Evolutionary conservation across 2,888 invertebrate species (phyloP), one percentile per base, ranked within the genome.

Genomic region (Macropis europaea): DNA sequence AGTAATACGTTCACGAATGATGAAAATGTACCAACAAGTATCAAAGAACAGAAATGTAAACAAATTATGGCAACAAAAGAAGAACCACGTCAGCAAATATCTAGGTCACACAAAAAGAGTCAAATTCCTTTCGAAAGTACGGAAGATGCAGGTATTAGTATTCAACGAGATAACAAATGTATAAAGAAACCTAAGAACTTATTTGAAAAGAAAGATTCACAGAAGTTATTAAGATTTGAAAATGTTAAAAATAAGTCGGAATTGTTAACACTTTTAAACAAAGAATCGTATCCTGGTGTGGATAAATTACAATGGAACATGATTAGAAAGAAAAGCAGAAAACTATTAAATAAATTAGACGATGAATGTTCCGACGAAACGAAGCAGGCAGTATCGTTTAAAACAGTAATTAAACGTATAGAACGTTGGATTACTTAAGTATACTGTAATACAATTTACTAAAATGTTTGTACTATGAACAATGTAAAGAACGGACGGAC

Each of bases 231-330:
- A n/a, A 54, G 45, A 5, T 30, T 76, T 1, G 26, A 90, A 85
- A 45, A 79, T 38, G 64, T 83, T 1, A 67, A 79, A 43, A 77
- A 77, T 5, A 73, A 73, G 32, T 54, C 79, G 9, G 85, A 87
- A 48, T 59, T 87, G 5, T 32, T 28, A 3, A 0, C 3, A 11
- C 24, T 73, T n/a, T 43, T 86, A 26, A 73, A 52, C 45, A 64
- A 70, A 24, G 81, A 88, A 15, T 81, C 71, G 0, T 83, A 82
- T 73, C 81, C 82, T 13, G 83, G 82, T 40, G 86, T 92, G 34
- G 91, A 92, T 74, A 91, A 92, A 59, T 91, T 92, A 90, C 92
- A 92, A 70, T 93, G 92, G 92, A 91, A 92, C 81, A 89, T 91
- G 47, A 83, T 92, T 11, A 91, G 90, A 85, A 90, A 85, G 22